Evolutionary conservation across 1,140 invertebrate species (phyloP), one percentile per base, ranked within the genome.

Genomic region (Drosophila lacertosa): DNA sequence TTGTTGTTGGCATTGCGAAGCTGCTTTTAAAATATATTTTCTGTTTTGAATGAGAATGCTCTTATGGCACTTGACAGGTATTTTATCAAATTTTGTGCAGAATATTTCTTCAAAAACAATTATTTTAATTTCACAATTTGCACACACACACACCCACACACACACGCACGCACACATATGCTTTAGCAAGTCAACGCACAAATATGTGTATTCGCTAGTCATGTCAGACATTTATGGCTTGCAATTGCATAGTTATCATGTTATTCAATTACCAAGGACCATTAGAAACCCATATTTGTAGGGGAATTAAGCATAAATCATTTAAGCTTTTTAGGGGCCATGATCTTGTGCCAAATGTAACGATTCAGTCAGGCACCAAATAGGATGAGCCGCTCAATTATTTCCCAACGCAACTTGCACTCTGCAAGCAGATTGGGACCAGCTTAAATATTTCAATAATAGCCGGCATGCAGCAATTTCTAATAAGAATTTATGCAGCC

Each of bases 41-140:
- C 13, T 50, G 55, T 62, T 77, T 59, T 77, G 63, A 73, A 81
- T 58, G 65, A 59, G 62, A 71, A 77, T 86, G 63, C 74, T 68
- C 82, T 88, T 66, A 74, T 82, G 77, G 58, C 81, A 78, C 77
- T 73, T 88, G 81, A 88, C 81, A 86, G 82, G 70, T 72, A 86
- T 88, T 86, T 82, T 59, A 74, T 45, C 69, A 71, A 81, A 76
- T 81, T 77, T 77, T 65, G 80, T 60, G 3, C 71, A 69, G 44
- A 66, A 75, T 68, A 88, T 81, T 62, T 70, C 39, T 37, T 69
- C 32, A 71, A 88, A 86, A 86, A 82, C 77, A 88, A 86, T 88
- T 86, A 82, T 77, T 71, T 62, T 68, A 67, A 67, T 51, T 67
- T 50, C 26, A 39, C 54, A 54, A 47, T 45, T 16, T 63, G 53